phyloP scores from a whole-genome alignment of 2,113 vertebrate genomes.

The Anhinga rufa region DNA sequence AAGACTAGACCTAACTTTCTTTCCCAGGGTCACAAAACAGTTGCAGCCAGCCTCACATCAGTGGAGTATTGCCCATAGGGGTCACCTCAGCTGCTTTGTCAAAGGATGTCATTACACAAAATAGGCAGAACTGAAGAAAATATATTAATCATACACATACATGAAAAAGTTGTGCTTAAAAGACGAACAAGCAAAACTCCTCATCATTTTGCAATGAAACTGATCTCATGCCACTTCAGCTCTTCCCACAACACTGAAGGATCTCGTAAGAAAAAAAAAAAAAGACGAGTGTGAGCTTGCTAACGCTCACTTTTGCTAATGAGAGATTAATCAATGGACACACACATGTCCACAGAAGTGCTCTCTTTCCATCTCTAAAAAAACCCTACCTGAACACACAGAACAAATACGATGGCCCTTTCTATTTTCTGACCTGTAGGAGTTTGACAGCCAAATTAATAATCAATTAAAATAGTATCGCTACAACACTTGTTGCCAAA shows the following conservation, averaged over 20 bases:
- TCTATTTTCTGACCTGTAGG: neutral
- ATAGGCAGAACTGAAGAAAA: neutral
- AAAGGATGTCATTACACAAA: neutral
- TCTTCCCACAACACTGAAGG: neutral
- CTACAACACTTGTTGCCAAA: neutral
- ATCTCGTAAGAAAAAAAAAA: neutral
- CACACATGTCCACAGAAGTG: neutral
- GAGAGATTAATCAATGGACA: neutral
- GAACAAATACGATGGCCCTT: neutral
- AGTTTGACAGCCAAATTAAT: neutral
- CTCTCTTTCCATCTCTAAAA: neutral
- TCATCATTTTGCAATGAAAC: neutral
- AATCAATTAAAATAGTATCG: neutral
- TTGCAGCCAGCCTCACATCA: neutral
- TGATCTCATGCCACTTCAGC: neutral
- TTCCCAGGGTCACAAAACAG: neutral
- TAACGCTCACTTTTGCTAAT: neutral
- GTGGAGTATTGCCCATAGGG: rapidly evolving
- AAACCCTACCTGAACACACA: neutral
- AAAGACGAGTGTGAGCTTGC: neutral
- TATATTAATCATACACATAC: neutral
- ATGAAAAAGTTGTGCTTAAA: neutral
- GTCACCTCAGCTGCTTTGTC: neutral
- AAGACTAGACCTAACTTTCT: neutral
- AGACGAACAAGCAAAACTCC: neutral